Conservation (phyloP, 2,888 invertebrate genomes). For the Agonum fuliginosum region DNA sequence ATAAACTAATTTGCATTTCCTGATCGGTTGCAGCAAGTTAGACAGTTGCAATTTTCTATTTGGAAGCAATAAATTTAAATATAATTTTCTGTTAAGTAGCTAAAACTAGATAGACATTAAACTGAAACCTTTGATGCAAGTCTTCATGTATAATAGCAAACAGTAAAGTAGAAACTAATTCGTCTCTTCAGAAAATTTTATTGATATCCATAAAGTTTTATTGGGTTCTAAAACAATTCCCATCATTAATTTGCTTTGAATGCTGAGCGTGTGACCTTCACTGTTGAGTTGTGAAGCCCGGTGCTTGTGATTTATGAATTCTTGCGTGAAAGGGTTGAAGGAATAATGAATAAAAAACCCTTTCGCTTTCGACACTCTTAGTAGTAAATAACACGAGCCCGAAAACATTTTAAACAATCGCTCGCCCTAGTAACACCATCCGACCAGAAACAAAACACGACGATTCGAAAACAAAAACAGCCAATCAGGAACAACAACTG, state of each 20-base stretch:
- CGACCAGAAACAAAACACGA: slow-evolving; percentile 40
- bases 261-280: not conserved
- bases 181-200: not conserved
- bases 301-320: slow-evolving; percentile 26
- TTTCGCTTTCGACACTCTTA: slow-evolving; percentile 23
- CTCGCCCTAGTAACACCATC: slow-evolving; percentile 28
- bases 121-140: no score
- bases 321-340: slow-evolving; percentile 30
- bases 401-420: slow-evolving; percentile 43
- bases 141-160: slow-evolving; percentile 10
- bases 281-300: not conserved
- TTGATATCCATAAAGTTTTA: slow-evolving; percentile 2
- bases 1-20: no score
- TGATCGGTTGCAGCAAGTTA: no score
- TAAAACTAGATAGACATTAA: no score
- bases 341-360: slow-evolving; percentile 38
- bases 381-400: slow-evolving; percentile 39
- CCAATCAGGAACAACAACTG: slow-evolving; percentile 49
- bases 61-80: no score
- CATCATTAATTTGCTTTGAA: slow-evolving; percentile 17
- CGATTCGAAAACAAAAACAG: slow-evolving; percentile 49
- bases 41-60: no score
- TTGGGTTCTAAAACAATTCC: slow-evolving; percentile 17
- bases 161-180: no score
- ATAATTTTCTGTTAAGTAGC: no score